Percentiles rank a stretch among this genome's conserved stretches.
These are phyloP conservation scores for Pangasianodon gigas DNA, from an alignment of 2,113 vertebrate genomes.

Conservation along the genomic window DNA sequence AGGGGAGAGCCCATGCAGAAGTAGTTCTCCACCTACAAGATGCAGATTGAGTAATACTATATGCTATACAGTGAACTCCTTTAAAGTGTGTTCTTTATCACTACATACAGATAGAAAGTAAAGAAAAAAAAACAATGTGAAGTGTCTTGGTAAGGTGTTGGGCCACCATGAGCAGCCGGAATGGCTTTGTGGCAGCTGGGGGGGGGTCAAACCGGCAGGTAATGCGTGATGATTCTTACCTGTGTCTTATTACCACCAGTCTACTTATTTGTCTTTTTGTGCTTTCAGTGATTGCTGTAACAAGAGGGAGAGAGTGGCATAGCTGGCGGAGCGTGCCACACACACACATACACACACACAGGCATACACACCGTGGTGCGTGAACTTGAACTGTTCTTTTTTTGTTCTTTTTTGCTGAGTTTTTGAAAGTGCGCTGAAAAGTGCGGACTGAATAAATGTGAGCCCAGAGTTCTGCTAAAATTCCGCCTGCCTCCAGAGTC, in stretches of 20 bases:
- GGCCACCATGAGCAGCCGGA: not conserved
- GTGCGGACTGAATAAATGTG: too few relatives aligned
- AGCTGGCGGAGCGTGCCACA: not conserved
- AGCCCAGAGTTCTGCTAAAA: too few relatives aligned
- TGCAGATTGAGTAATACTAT: not conserved
- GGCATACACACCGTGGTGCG: not conserved
- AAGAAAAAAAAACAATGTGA: too few relatives aligned
- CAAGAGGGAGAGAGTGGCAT: not conserved
- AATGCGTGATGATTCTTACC: not conserved
- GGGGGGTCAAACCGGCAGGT: not conserved
- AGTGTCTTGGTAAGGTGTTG: not conserved
- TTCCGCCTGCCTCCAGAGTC: too few relatives aligned
- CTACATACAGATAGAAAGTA: not conserved
- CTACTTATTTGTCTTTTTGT: not conserved
- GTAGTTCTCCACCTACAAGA: slow-evolving; percentile 92
- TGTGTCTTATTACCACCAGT: not conserved
- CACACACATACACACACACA: not conserved
- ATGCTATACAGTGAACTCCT: not conserved
- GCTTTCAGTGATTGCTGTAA: not conserved
- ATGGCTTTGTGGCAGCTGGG: not conserved
- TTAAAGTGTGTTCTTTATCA: not conserved
- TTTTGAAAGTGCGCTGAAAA: too few relatives aligned
- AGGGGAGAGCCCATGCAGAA: slow-evolving; percentile 98
- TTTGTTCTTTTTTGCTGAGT: too few relatives aligned
- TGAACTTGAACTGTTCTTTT: too few relatives aligned